A percentile compares a stretch with the other conserved stretches of the same genome.
These are phyloP conservation scores for Alouatta caraya DNA, from an alignment of 2,797 vertebrate species.

Conservation along the genomic window DNA sequence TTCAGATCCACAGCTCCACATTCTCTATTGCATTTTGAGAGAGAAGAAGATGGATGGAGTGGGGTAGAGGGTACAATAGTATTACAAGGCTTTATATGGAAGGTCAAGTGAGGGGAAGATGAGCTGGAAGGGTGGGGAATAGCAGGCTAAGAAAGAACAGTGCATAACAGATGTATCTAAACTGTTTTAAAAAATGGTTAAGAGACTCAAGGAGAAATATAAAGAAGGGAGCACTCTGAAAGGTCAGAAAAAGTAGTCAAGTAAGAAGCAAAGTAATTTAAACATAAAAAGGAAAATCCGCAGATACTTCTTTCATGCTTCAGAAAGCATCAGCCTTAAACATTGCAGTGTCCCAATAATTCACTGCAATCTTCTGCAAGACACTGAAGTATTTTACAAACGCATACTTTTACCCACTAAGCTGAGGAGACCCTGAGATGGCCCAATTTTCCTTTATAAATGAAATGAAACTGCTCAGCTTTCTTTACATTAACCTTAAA, in stretches of 20 bases:
- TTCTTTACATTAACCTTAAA: constrained; percentile 45
- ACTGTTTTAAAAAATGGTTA: constrained; percentile 64
- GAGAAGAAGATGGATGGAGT: constrained; percentile 41
- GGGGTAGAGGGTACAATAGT: not conserved
- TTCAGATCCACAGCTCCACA: not conserved
- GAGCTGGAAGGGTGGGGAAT: not conserved
- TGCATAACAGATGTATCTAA: not conserved
- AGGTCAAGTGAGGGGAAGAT: constrained; percentile 51
- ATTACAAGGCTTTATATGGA: not conserved
- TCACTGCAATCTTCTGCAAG: constrained; percentile 37
- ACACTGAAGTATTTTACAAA: constrained; percentile 20
- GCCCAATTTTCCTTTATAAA: constrained; percentile 11
- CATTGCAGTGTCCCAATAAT: constrained; percentile 38
- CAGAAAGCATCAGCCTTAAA: constrained; percentile 60
- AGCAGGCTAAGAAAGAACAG: not conserved
- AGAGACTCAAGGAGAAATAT: constrained; percentile 67
- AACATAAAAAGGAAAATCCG: constrained; percentile 65
- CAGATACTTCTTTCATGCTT: constrained; percentile 65
- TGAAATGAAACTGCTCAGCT: not conserved
- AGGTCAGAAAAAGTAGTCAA: constrained; percentile 77
- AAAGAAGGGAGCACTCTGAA: constrained; percentile 59
- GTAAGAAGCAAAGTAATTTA: constrained; percentile 77
- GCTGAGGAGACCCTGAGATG: constrained; percentile 11
- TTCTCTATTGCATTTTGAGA: not conserved
- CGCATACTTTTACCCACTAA: not conserved